phyloP scores from a whole-genome alignment of 1,140 invertebrate genomes.

The Pemphigus obesinymphae region DNA sequence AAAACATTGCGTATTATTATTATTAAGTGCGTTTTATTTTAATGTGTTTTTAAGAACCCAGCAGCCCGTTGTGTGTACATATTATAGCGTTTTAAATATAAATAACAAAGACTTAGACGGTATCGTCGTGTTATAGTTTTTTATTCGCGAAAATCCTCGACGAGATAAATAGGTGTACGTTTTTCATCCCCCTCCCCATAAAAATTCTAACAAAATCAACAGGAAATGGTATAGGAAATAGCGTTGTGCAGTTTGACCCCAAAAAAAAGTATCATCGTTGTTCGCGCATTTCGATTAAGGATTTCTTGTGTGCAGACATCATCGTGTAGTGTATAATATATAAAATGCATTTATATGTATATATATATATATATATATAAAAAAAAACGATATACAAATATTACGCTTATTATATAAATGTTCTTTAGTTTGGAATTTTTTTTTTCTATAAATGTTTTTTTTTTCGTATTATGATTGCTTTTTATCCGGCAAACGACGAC shows the following conservation, averaged over 20 bases:
- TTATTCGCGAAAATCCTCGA: not conserved
- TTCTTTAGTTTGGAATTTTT: too few relatives aligned
- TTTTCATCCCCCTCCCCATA: not conserved
- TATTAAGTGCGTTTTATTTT: not conserved
- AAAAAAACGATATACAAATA: too few relatives aligned
- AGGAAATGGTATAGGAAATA: not conserved
- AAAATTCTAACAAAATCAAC: not conserved
- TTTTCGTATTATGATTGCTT: too few relatives aligned
- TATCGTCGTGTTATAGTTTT: not conserved
- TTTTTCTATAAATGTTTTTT: too few relatives aligned
- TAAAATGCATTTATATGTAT: too few relatives aligned
- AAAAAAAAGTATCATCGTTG: not conserved
- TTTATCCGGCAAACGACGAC: too few relatives aligned
- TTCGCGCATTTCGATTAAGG: not conserved
- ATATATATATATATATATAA: too few relatives aligned
- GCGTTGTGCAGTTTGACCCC: not conserved
- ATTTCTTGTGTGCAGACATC: not conserved
- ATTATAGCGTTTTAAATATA: not conserved
- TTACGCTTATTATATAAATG: too few relatives aligned
- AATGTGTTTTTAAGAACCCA: slow-evolving; percentile 12
- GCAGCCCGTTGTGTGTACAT: too few relatives aligned
- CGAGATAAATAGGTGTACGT: not conserved
- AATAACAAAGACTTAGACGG: not conserved
- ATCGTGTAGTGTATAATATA: too few relatives aligned
- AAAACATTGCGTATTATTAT: not conserved